phyloP scores from a whole-genome alignment of 2,113 vertebrate genomes.

The Syngnathus floridae region DNA sequence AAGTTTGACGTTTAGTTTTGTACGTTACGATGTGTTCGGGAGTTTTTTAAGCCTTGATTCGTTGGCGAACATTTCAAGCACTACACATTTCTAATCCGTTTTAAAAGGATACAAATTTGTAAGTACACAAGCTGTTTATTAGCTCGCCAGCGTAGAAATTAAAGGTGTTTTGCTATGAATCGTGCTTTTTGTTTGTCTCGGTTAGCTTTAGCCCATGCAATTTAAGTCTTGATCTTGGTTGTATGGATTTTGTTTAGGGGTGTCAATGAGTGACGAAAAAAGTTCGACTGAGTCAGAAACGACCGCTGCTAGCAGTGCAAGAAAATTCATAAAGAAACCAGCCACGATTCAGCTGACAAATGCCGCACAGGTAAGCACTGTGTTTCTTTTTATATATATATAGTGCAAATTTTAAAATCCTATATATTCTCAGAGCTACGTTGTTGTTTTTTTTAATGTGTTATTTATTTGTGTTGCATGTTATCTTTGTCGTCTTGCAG shows the following conservation, averaged over 20 bases:
- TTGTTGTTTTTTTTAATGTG: not conserved
- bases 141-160: not conserved
- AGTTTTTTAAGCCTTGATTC: too few relatives aligned
- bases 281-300: conserved; percentile 54
- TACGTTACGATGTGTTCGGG: too few relatives aligned
- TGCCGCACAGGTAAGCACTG: conserved; percentile 65
- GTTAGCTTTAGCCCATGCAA: not conserved
- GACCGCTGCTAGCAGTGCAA: conserved; percentile 9
- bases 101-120: not conserved
- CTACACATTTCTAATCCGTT: not conserved
- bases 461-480: not conserved
- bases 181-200: not conserved
- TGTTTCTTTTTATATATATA: too few relatives aligned
- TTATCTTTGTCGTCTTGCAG: conserved; percentile 49
- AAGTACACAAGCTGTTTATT: not conserved
- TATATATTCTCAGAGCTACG: not conserved
- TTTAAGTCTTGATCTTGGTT: not conserved
- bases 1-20: not conserved
- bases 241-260: conserved; percentile 6
- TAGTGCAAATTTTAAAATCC: not conserved
- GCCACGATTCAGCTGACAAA: conserved; percentile 33
- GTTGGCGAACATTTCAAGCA: not conserved
- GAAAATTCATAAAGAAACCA: conserved; percentile 35
- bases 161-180: not conserved
- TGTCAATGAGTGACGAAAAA: conserved; percentile 37